Evolutionary conservation across 2,797 vertebrate species (phyloP).

Genomic region (Tragelaphus eurycerus): DNA sequence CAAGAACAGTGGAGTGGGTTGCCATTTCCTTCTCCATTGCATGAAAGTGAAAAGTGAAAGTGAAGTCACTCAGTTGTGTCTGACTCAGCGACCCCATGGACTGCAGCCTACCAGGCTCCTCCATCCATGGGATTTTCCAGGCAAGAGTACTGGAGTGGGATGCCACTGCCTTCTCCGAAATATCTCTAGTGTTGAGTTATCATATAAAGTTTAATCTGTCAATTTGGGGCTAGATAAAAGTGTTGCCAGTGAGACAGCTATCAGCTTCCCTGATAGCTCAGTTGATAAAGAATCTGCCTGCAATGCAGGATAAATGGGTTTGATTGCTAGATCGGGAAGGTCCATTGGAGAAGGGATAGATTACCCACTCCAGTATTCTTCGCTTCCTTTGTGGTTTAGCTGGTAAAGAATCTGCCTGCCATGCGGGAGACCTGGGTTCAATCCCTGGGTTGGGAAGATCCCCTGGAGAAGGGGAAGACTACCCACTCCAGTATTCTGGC

Average conservation of each 20-base stretch:
- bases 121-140: too few relatives aligned
- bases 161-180: background rate
- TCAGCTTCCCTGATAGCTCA: background rate
- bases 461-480: background rate
- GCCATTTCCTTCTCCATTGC: too few relatives aligned
- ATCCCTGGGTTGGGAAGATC: background rate
- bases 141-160: too few relatives aligned
- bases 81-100: too few relatives aligned
- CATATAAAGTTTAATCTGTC: background rate
- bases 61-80: too few relatives aligned
- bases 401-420: background rate
- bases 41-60: too few relatives aligned
- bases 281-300: background rate
- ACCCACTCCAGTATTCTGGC: background rate
- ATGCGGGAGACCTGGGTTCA: rapidly evolving
- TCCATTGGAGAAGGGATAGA: background rate
- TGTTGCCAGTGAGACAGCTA: background rate
- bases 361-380: background rate
- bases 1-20: too few relatives aligned
- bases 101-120: too few relatives aligned
- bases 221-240: background rate
- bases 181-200: background rate
- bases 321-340: background rate
- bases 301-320: background rate
- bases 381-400: background rate